Base-by-base conservation (phyloP, 2,113 vertebrate genomes). In the Damaliscus lunatus region DNA sequence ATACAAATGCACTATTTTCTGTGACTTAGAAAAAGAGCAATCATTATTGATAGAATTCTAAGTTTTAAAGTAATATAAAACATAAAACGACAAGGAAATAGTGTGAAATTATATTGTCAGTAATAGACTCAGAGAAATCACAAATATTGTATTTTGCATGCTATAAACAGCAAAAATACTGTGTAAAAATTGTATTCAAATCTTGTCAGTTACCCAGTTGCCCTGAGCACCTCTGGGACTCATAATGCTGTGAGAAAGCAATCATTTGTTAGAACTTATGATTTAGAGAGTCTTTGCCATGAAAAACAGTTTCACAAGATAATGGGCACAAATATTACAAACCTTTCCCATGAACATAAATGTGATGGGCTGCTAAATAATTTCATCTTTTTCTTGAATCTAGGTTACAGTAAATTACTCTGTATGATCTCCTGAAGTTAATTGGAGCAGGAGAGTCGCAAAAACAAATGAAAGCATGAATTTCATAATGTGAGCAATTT, bases 291-390 rank as follows among this genome's bases (percentile, higher is more conserved):
- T 3, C 36, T 86, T 91, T 50, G n/a, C 23, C 82, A 62, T 48
- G n/a, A 96, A 90, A 85, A 33, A 17, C 6, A 91, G 67, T 94
- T 97, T 96, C 27, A 40, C 6, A 89, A 74, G 46, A 82, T 81
- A 77, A 11, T 67, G 33, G 31, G 21, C 13, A 67, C 19, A 91
- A 40, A 71, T 85, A 55, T 31, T 60, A 93, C 29, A 86, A 88
- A 81, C 7, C 8, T 77, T 59, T 90, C 77, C 33, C 21, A 4
- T 43, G 21, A 86, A 83, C 10, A 83, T 78, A 90, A 59, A 55
- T 67, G 64, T 60, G 48, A 83, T 43, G 36, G n/a, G 11, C 19
- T 3, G 57, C 11, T 87, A 78, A 87, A 83, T 0, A 90, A 82
- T 52, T 78, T n/a, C 85, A 5, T 36, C 16, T 48, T 78, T 62